Evolutionary conservation across 2,113 vertebrate genomes (phyloP).

Genomic region (Notechis scutatus): DNA sequence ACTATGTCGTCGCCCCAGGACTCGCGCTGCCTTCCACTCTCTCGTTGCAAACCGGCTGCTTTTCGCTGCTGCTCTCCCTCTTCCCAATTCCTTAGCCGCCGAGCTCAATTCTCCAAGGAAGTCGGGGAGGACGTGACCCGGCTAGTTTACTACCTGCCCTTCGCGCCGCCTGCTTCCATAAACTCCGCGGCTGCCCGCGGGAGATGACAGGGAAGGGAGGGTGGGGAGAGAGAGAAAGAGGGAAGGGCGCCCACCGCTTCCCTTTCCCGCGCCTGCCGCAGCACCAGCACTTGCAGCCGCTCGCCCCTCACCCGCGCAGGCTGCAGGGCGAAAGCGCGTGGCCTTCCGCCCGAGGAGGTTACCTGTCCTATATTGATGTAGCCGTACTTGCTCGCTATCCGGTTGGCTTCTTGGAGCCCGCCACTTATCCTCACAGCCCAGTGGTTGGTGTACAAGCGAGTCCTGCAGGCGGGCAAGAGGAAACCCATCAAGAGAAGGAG

Average conservation of each 20-base stretch:
- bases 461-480: constrained; percentile 80
- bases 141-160: constrained; percentile 24
- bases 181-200: background rate
- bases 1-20: background rate
- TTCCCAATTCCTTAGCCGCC: background rate
- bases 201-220: background rate
- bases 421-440: constrained; percentile 94
- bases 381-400: constrained; percentile 92
- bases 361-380: constrained; percentile 98
- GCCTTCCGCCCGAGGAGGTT: constrained; percentile 44
- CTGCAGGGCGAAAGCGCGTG: background rate
- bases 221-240: no score
- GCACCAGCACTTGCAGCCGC: background rate
- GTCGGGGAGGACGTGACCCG: background rate
- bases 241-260: background rate
- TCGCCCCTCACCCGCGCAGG: background rate
- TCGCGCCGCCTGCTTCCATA: background rate
- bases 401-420: constrained; percentile 83
- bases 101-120: background rate
- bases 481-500: constrained; percentile 83
- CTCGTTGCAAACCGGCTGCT: background rate
- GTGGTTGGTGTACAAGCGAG: constrained; percentile 97
- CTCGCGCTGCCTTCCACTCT: background rate
- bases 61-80: no score
- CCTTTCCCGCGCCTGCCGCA: background rate